Percentiles rank a stretch among this genome's conserved stretches.
Evolutionary conservation across 2,797 vertebrate genomes (phyloP).

Genomic region (Sebastes flavidus): DNA sequence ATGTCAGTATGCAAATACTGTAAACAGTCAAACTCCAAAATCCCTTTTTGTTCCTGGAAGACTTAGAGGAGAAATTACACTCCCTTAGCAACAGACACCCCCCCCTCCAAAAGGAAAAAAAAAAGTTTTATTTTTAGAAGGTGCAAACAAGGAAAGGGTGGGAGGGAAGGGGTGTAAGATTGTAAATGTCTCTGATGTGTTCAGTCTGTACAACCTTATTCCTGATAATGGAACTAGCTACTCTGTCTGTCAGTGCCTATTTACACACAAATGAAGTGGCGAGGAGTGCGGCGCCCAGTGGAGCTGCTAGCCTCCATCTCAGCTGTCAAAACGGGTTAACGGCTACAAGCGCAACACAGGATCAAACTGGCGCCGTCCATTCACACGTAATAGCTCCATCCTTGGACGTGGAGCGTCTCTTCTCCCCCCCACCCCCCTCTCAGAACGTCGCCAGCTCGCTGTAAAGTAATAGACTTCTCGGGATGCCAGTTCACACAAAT

Average conservation of each 20-base stretch:
- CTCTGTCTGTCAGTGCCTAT: conserved; percentile 76
- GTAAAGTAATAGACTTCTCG: conserved; percentile 79
- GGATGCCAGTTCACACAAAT: conserved; percentile 67
- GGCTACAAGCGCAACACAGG: conserved; percentile 70
- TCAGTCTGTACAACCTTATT: conserved; percentile 72
- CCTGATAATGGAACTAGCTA: conserved; percentile 75
- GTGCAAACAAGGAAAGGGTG: conserved; percentile 62
- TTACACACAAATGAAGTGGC: conserved; percentile 80
- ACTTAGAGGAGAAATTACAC: conserved; percentile 42
- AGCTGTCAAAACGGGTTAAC: conserved; percentile 78
- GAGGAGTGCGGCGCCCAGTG: conserved; percentile 55
- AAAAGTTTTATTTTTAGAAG: conserved; percentile 76
- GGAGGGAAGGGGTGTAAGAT: conserved; percentile 20
- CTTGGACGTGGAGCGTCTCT: conserved; percentile 54
- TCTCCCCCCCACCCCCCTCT: conserved; percentile 5
- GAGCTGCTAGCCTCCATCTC: conserved; percentile 74
- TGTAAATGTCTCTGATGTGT: conserved; percentile 75
- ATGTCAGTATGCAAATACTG: conserved; percentile 71
- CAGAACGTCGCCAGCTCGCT: conserved; percentile 41
- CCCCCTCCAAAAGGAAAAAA: neutral
- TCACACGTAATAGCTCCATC: conserved; percentile 75
- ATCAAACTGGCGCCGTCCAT: conserved; percentile 62
- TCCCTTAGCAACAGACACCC: conserved; percentile 72
- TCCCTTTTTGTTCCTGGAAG: conserved; percentile 63
- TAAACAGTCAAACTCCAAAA: conserved; percentile 46